Evolutionary conservation across 64 coral and sea anemone species (phyloP).

Genomic region (Orbicella faveolata): DNA sequence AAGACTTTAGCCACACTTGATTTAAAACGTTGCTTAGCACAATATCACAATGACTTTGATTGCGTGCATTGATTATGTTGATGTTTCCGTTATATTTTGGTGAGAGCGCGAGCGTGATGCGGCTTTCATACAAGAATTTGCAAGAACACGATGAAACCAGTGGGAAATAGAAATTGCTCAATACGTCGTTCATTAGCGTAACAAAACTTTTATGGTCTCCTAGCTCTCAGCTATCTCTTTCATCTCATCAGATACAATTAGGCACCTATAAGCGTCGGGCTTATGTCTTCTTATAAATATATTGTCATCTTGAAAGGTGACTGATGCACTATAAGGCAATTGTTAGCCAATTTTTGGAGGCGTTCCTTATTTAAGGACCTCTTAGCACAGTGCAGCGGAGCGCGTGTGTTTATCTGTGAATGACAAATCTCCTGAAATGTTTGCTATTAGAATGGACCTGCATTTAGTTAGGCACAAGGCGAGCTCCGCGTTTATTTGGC

Average conservation of each 20-base stretch:
- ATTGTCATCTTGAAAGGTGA: conserved; percentile 93
- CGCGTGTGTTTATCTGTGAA: conserved; percentile 91
- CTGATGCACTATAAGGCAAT: conserved; percentile 93
- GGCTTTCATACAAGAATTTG: not conserved
- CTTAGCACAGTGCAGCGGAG: conserved; percentile 79
- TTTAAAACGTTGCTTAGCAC: conserved; percentile 22
- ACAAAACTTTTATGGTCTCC: conserved; percentile 30
- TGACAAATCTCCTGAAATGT: conserved; percentile 55
- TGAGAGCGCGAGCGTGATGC: not conserved
- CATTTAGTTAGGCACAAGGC: not conserved
- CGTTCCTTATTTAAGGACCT: conserved; percentile 90
- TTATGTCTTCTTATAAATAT: conserved; percentile 74
- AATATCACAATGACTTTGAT: conserved; percentile 56
- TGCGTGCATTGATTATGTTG: conserved; percentile 37
- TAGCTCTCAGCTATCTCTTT: conserved; percentile 59
- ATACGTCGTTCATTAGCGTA: conserved; percentile 16
- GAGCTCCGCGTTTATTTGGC: conserved; percentile 14
- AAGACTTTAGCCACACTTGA: conserved; percentile 28
- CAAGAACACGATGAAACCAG: not conserved
- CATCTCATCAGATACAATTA: conserved; percentile 89
- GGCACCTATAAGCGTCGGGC: conserved; percentile 79
- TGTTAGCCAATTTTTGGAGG: conserved; percentile 97
- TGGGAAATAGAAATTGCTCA: conserved; percentile 9
- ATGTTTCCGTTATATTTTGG: conserved; percentile 40
- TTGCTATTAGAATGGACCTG: conserved; percentile 54